Conservation (phyloP, 2,888 invertebrate species). For the Acanthococcus lagerstroemiae region DNA sequence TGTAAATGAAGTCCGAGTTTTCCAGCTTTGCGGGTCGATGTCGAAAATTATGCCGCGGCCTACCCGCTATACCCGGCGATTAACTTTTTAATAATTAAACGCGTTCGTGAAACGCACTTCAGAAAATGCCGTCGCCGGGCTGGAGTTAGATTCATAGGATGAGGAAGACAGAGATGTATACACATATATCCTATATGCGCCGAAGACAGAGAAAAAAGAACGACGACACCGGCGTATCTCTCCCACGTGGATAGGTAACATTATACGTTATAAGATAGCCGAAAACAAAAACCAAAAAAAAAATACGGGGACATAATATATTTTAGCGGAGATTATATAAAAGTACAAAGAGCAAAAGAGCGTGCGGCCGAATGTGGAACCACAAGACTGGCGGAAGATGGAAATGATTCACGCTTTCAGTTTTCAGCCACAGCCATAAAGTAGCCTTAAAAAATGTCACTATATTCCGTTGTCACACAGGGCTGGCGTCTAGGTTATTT, state of each 20-base stretch:
- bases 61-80: too few relatives aligned
- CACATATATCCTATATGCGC: too few relatives aligned
- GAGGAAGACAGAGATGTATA: too few relatives aligned
- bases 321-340: constrained; percentile 7
- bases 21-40: too few relatives aligned
- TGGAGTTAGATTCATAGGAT: too few relatives aligned
- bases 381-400: background rate
- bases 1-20: too few relatives aligned
- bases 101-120: too few relatives aligned
- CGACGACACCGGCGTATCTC: background rate
- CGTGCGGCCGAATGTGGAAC: constrained; percentile 4
- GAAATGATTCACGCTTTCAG: constrained; percentile 29
- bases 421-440: constrained; percentile 23
- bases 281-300: background rate
- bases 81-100: too few relatives aligned
- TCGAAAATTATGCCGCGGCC: too few relatives aligned
- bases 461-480: constrained; percentile 13
- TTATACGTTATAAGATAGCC: background rate
- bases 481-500: constrained; percentile 21
- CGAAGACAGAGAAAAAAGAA: background rate
- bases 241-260: constrained; percentile 9
- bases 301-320: background rate
- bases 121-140: too few relatives aligned
- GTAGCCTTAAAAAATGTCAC: constrained; percentile 28
- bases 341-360: background rate